Percentiles rank a stretch among this genome's conserved stretches.
These are phyloP conservation scores for Lynx canadensis DNA, from an alignment of 2,113 vertebrate genomes.

Conservation along the genomic window DNA sequence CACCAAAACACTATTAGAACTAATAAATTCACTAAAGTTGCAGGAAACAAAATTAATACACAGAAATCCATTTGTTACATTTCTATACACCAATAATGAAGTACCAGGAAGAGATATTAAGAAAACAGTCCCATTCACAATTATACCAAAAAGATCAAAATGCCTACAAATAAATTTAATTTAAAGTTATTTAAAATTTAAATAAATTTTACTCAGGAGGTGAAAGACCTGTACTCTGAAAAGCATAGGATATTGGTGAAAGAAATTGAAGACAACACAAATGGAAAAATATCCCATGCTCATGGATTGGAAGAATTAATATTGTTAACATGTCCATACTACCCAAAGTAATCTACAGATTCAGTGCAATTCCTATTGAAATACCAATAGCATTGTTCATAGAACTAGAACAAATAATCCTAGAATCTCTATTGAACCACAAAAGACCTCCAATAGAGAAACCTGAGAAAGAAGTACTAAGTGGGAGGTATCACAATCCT, in stretches of 20 bases:
- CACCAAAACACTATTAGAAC: neutral
- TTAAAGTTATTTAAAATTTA: neutral
- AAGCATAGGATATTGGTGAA: neutral
- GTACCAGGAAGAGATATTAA: neutral
- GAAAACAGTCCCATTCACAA: neutral
- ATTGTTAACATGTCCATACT: neutral
- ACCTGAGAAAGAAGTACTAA: neutral
- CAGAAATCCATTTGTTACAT: neutral
- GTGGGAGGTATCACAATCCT: neutral
- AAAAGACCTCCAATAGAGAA: neutral
- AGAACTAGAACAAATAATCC: neutral
- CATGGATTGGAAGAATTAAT: neutral
- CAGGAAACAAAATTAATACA: too few relatives aligned
- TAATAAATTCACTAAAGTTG: neutral
- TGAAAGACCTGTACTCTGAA: neutral
- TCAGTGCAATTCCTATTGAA: neutral
- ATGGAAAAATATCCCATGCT: neutral
- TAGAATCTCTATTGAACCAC: neutral
- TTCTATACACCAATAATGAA: neutral
- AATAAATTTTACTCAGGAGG: neutral
- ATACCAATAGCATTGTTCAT: neutral
- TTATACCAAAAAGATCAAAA: neutral
- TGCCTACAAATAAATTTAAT: neutral
- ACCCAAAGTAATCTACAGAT: neutral
- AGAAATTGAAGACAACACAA: neutral